phyloP scores from a whole-genome alignment of 2,113 vertebrate genomes.

The Benitochromis conjunctus region DNA sequence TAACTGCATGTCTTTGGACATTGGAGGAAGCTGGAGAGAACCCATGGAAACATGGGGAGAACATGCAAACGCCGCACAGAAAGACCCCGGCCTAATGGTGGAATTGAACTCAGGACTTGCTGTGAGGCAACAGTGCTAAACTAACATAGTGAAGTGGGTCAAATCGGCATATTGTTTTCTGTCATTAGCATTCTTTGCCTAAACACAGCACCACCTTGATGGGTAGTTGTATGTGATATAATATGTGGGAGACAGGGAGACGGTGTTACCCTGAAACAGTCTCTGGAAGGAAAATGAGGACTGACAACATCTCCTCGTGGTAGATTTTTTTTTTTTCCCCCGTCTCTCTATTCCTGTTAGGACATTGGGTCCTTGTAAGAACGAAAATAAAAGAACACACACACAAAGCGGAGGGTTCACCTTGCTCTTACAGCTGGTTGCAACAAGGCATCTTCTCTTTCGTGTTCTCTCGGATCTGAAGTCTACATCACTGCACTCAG shows the following conservation, averaged over 20 bases:
- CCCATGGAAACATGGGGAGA: too few species aligned
- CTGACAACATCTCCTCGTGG: neutral
- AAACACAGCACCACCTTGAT: neutral
- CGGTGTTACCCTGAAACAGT: neutral
- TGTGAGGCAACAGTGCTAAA: neutral
- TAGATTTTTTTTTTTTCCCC: neutral
- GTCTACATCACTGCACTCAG: constrained; percentile 42
- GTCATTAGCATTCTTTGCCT: neutral
- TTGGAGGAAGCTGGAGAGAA: too few species aligned
- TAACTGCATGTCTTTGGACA: too few species aligned
- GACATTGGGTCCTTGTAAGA: constrained; percentile 6
- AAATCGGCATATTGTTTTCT: neutral
- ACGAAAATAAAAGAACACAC: neutral
- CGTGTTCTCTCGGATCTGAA: constrained; percentile 35
- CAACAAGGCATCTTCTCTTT: constrained; percentile 21
- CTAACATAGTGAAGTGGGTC: neutral
- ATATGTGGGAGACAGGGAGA: neutral
- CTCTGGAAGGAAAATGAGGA: neutral
- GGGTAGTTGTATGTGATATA: neutral
- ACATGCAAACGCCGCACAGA: too few species aligned
- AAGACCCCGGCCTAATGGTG: too few species aligned
- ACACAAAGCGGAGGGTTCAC: constrained; percentile 30
- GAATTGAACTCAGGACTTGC: too few species aligned
- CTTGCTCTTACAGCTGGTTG: constrained; percentile 42
- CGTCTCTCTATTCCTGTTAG: neutral